Evolutionary conservation across 2,888 invertebrate species (phyloP), one percentile per base, ranked within the genome.

Genomic region (Ophioninae sp.): DNA sequence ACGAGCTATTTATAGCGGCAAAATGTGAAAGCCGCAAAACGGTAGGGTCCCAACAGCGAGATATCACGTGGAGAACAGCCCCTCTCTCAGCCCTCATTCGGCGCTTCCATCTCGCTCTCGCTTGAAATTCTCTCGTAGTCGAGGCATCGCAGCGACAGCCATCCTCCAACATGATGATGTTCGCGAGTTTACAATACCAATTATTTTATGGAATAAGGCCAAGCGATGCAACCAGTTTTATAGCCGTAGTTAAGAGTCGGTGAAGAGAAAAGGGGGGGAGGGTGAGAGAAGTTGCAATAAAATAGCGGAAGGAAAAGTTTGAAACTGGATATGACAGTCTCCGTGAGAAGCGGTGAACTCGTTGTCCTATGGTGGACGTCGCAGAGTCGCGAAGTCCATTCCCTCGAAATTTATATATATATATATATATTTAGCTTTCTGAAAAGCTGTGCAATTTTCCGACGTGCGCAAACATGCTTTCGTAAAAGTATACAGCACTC

Each of bases 11-110:
- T 61, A 75, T 57, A 78, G 21, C 10, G 72, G 56, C 59, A 44
- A 79, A 76, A 83, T 69, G 73, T n/a, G 69, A 80, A 69, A 67
- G 68, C 65, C 23, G 64, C 50, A 73, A 50, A 69, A 69, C 73
- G 82, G 64, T 65, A 56, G 72, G 61, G 64, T 39, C 21, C 50
- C 20, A 61, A 13, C 50, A 17, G 44, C 17, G 23, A 70, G 56
- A 62, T 64, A 70, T 70, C 37, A 44, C 30, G n/a, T 68, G 30
- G 67, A 41, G 44, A 30, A 30, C 10, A 17, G 17, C 56, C 37
- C 20, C 44, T 39, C 30, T 30, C 30, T 30, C 10, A 44, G 8
- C 0, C 50, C 17, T 17, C 13, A 13, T 17, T 10, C 50, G 50
- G 0, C 13, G 50, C 17, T 17, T 6, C 50, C 50, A 50, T 50